Evolutionary conservation across 2,888 invertebrate species (phyloP).

Genomic region (Netelia fuscicornis): DNA sequence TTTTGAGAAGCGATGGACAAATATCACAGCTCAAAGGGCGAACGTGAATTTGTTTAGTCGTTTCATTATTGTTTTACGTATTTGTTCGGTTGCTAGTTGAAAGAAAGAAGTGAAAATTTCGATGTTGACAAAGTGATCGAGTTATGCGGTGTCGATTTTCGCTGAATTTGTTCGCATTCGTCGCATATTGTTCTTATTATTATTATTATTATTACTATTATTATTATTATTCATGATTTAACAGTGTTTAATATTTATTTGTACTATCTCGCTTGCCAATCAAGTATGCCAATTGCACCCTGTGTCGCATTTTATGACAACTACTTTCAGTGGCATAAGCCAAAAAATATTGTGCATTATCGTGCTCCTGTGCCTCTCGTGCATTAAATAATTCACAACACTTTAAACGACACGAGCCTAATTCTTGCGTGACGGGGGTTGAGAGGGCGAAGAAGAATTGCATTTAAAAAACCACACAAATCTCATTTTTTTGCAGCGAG

Average conservation of each 20-base stretch:
- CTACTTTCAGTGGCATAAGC: constrained; percentile 31
- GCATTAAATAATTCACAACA: constrained; percentile 37
- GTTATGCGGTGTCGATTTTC: constrained; percentile 24
- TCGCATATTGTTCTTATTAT: constrained; percentile 28
- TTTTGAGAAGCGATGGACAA: constrained; percentile 5
- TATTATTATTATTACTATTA: constrained; percentile 40
- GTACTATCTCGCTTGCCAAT: constrained; percentile 49
- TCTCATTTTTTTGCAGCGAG: constrained; percentile 83
- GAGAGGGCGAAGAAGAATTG: constrained; percentile 29
- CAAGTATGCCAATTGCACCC: constrained; percentile 56
- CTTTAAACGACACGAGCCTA: constrained; percentile 8
- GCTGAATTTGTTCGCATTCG: constrained; percentile 37
- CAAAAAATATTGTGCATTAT: constrained; percentile 26
- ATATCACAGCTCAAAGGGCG: constrained; percentile 2
- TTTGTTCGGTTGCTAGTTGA: constrained; percentile 6
- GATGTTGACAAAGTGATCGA: constrained; percentile 16
- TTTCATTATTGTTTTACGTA: constrained; percentile 35
- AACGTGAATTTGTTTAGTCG: constrained; percentile 16
- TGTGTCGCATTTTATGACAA: constrained; percentile 46
- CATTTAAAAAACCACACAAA: constrained; percentile 49
- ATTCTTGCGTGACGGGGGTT: constrained; percentile 19
- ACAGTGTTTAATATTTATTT: constrained; percentile 28
- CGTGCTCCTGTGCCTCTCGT: constrained; percentile 37
- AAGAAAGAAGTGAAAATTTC: neutral
- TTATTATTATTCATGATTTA: constrained; percentile 21